Evolutionary conservation across 2,888 invertebrate species (phyloP).

Genomic region (Andrena praecox): DNA sequence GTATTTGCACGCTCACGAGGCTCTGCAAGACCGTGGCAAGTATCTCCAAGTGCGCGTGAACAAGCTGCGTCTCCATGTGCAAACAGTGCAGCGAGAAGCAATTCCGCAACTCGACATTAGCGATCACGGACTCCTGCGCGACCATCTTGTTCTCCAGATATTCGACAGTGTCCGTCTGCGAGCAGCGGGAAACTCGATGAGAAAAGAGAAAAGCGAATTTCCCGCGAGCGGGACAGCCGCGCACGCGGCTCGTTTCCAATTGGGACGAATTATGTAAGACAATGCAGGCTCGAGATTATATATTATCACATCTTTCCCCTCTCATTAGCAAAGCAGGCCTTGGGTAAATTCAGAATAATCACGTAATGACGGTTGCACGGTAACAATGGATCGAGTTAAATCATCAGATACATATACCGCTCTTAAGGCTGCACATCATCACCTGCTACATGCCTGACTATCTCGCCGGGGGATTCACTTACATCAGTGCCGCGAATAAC

Average conservation of each 20-base stretch:
- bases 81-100: slow-evolving; percentile 88
- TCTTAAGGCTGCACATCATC: slow-evolving; percentile 33
- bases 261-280: slow-evolving; percentile 51
- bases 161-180: slow-evolving; percentile 87
- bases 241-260: slow-evolving; percentile 7
- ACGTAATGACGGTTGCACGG: slow-evolving; percentile 42
- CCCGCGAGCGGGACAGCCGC: neutral
- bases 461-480: slow-evolving; percentile 50
- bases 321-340: slow-evolving; percentile 44
- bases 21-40: slow-evolving; percentile 87
- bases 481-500: slow-evolving; percentile 88
- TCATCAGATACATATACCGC: slow-evolving; percentile 46
- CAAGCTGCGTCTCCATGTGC: slow-evolving; percentile 88
- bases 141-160: slow-evolving; percentile 88
- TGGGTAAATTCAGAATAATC: slow-evolving; percentile 56
- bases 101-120: slow-evolving; percentile 87
- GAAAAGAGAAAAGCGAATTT: neutral
- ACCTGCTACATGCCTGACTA: neutral
- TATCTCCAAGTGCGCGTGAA: slow-evolving; percentile 87
- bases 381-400: slow-evolving; percentile 41
- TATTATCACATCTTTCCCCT: slow-evolving; percentile 44
- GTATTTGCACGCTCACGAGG: slow-evolving; percentile 86
- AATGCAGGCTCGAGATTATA: slow-evolving; percentile 41
- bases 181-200: slow-evolving; percentile 29
- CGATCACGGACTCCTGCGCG: slow-evolving; percentile 88